Base-by-base conservation (phyloP, 2,797 vertebrate genomes). In the Chloroceryle inda region DNA sequence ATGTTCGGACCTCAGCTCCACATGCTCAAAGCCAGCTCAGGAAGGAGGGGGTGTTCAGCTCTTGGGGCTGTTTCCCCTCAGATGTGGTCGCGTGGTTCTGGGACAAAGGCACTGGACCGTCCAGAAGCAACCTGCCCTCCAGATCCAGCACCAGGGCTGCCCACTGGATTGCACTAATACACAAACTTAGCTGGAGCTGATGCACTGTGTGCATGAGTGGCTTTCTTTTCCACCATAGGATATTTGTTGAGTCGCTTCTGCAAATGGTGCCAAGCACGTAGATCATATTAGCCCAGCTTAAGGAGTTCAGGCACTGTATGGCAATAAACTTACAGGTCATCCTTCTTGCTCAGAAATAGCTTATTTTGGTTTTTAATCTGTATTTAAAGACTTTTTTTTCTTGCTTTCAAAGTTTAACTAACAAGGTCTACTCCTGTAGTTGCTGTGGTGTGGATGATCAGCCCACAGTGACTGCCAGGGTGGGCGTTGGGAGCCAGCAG, bases 381-480 rank as follows among this genome's bases (percentile, higher is more conserved):
- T 35, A 27, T 68, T 72, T 81, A 63, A 52, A 52, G 35, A 45
- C 44, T 71, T 50, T 35, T 72, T 72, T 33, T 85, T n/a, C 16
- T 47, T 68, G 4, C 31, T 94, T 88, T 92, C 31, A 33, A 56
- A 76, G 23, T 38, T 72, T 55, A 56, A 27, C 24, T 81, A 75
- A 66, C 35, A 1, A 53, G 42, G 42, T 90, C 37, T 72, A 0
- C 62, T 52, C 37, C 68, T 92, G 6, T 84, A 40, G 38, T 45
- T 75, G 21, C 56, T 76, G n/a, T 55, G 88, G 19, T 56, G 72
- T 49, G 29, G 16, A 33, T 64, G 42, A 90, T 24, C 76, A 80
- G 50, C 75, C 74, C 29, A 75, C 37, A 6, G 20, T 1, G 0
- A 29, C 88, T 63, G 37, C 33, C 73, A 42, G 0, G 0, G 55